Conservation (phyloP, 2,888 invertebrate species). For the Leptinotarsa peninsularis region DNA sequence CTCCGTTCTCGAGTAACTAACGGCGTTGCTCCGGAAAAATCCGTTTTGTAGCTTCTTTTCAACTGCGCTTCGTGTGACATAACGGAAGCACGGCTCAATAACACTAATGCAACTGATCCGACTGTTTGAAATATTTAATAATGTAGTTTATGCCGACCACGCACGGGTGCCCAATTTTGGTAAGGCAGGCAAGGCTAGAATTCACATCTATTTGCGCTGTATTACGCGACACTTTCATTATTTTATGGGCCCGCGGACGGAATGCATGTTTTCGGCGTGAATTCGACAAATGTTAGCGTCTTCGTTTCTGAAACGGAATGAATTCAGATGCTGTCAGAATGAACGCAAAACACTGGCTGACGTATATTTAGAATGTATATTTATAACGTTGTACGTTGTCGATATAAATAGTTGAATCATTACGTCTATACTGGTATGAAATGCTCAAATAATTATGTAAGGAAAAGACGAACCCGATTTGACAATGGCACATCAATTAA, state of each 20-base stretch:
- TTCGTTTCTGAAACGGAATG: slow-evolving; percentile 30
- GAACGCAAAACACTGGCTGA: slow-evolving; percentile 40
- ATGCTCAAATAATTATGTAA: slow-evolving; percentile 48
- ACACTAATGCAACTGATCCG: slow-evolving; percentile 34
- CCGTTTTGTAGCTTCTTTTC: slow-evolving; percentile 64
- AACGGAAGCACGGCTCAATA: slow-evolving; percentile 32
- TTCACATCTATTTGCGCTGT: slow-evolving; percentile 41
- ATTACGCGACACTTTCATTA: slow-evolving; percentile 36
- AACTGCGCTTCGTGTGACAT: slow-evolving; percentile 55
- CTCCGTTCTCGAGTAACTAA: slow-evolving; percentile 78
- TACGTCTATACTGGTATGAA: slow-evolving; percentile 45
- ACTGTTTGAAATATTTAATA: slow-evolving; percentile 42
- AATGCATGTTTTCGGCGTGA: slow-evolving; percentile 20
- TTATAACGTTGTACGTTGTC: slow-evolving; percentile 56
- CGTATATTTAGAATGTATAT: slow-evolving; percentile 60
- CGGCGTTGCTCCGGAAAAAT: slow-evolving; percentile 68
- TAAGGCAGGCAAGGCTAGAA: slow-evolving; percentile 54
- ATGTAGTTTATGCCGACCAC: slow-evolving; percentile 58
- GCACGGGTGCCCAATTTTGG: slow-evolving; percentile 61
- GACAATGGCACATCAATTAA: slow-evolving; percentile 40
- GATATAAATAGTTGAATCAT: slow-evolving; percentile 57
- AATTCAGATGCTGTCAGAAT: slow-evolving; percentile 40
- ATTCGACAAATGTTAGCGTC: slow-evolving; percentile 13
- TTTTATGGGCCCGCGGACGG: slow-evolving; percentile 28
- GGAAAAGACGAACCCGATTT: slow-evolving; percentile 44